A percentile compares a stretch with the other conserved stretches of the same genome.
Evolutionary conservation across 2,113 vertebrate genomes (phyloP).

Genomic region (Tiliqua scincoides): DNA sequence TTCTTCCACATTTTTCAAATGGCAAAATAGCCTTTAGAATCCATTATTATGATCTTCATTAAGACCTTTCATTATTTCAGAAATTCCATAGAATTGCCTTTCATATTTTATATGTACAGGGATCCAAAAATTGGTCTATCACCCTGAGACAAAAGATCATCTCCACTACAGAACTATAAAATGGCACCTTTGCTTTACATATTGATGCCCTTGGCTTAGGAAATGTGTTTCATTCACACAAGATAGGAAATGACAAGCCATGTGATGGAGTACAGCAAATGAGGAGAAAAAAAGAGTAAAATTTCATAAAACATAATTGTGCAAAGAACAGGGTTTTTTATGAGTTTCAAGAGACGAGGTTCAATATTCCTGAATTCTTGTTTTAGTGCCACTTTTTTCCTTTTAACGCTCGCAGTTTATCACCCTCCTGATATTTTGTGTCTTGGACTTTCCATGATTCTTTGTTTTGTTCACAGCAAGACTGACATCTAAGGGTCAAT

Average conservation of each 20-base stretch:
- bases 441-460: neutral
- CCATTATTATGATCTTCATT: no score
- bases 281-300: neutral
- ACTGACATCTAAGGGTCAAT: neutral
- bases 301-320: neutral
- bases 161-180: neutral
- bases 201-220: conserved; percentile 33
- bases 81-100: neutral
- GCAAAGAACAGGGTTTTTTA: neutral
- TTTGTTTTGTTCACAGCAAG: conserved; percentile 17
- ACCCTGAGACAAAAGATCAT: neutral
- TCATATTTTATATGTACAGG: neutral
- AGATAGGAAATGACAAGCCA: neutral
- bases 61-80: no score
- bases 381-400: neutral
- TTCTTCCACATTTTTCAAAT: no score
- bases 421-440: neutral
- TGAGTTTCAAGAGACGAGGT: neutral
- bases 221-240: conserved; percentile 19
- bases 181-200: conserved; percentile 10
- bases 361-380: conserved; percentile 20
- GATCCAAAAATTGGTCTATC: neutral
- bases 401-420: neutral
- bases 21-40: neutral
- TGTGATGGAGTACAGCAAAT: neutral